Base-by-base conservation (phyloP, 2,113 vertebrate genomes). In the Geococcyx californianus region DNA sequence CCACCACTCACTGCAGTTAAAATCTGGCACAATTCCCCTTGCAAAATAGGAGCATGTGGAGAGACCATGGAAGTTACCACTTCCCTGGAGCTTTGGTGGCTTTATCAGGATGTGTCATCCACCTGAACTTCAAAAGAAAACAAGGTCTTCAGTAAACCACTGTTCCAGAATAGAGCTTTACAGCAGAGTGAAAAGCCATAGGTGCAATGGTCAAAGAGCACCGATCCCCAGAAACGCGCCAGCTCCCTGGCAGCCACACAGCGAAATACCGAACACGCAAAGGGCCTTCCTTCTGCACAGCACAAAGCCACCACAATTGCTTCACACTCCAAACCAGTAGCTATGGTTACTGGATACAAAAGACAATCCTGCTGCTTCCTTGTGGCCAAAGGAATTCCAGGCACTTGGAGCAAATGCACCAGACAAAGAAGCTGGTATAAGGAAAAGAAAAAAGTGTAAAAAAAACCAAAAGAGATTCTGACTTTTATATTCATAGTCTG, bases 321-420 rank as follows among this genome's bases (percentile, higher is more conserved):
- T 51, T 72, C 93, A 73, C 95, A 78, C 91, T 95, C 92, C 94
- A 77, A 74, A 75, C 80, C 87, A 94, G 97, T 97, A 95, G 92
- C 96, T 93, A 97, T 97, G 97, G 97, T 93, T 87, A 97, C 97
- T 18, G 20, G 89, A 78, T 92, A 97, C 96, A 97, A 97, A 96
- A 92, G 97, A 94, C 94, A 91, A 83, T 82, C 95, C 91, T 47
- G 84, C 94, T 49, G 95, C 66, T 94, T 95, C 96, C 93, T 95
- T 10, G 79, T 75, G 81, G 94, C 95, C 96, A 84, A 93, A 95
- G 90, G 97, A 96, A 97, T 97, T 97, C 95, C 94, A 97, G 95
- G 94, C 96, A 96, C 95, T 97, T 95, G 72, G 55, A 88, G 90
- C 6, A 16, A 87, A 80, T 3, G 12, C 58, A 76, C 69, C 67